These are phyloP conservation scores for Lasioglossum baleicum DNA, from an alignment of 1,140 invertebrate species.

Conservation along the genomic window DNA sequence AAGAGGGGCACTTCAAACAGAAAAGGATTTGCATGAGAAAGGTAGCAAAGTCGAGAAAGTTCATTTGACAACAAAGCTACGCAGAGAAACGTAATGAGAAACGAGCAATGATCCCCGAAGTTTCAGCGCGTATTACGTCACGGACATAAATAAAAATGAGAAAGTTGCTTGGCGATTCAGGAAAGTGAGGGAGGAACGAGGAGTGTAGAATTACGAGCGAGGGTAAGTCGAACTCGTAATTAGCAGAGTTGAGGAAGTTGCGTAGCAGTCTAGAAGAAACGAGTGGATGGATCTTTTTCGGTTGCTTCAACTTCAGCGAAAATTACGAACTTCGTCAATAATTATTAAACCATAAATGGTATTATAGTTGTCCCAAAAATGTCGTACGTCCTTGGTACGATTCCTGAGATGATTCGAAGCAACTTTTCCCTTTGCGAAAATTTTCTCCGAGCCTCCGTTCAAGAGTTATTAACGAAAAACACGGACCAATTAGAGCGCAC, in stretches of 20 bases:
- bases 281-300: neutral
- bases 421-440: too few species aligned
- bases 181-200: conserved; percentile 3
- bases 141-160: neutral
- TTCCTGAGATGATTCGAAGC: too few species aligned
- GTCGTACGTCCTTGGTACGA: too few species aligned
- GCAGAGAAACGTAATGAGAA: neutral
- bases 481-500: too few species aligned
- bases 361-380: too few species aligned
- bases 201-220: conserved; percentile 47
- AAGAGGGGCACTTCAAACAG: too few species aligned
- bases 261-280: neutral
- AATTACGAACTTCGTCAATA: too few species aligned
- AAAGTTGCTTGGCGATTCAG: conserved; percentile 33
- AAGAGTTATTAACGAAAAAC: too few species aligned
- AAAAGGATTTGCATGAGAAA: neutral
- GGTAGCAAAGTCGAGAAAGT: neutral
- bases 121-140: neutral
- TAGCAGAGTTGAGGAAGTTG: conserved; percentile 42
- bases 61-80: neutral
- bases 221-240: conserved; percentile 56
- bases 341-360: too few species aligned
- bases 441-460: too few species aligned
- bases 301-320: too few species aligned
- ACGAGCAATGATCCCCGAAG: neutral